Conservation (phyloP, 2,113 vertebrate genomes). For the Orientallactaga bullata region DNA sequence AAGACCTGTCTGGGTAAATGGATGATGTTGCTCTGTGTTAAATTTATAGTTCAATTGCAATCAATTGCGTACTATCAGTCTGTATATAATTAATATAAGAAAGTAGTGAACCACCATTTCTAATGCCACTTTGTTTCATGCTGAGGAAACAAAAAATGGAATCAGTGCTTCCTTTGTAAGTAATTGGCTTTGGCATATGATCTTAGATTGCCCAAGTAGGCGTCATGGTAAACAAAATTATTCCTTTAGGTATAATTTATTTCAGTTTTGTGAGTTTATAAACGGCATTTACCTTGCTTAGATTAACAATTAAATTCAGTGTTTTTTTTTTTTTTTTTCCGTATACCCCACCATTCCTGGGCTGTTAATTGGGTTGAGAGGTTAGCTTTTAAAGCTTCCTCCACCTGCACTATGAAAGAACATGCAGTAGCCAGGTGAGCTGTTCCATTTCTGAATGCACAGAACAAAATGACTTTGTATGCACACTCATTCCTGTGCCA, state of each 20-base stretch:
- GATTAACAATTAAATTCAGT: conserved; percentile 56
- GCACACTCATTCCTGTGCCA: rapidly evolving
- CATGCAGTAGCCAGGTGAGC: not conserved
- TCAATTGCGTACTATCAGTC: conserved; percentile 82
- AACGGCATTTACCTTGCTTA: conserved; percentile 56
- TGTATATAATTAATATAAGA: conserved; percentile 87
- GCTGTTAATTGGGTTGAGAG: not conserved
- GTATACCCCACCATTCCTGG: not conserved
- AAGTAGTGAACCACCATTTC: conserved; percentile 77
- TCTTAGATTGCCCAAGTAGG: conserved; percentile 66
- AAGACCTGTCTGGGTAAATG: conserved; percentile 82
- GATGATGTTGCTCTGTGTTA: conserved; percentile 81
- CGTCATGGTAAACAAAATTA: conserved; percentile 51
- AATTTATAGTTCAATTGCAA: conserved; percentile 87
- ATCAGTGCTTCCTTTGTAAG: conserved; percentile 62
- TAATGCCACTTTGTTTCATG: conserved; percentile 54
- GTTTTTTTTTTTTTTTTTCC: not conserved
- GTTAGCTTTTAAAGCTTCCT: not conserved
- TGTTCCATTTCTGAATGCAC: not conserved
- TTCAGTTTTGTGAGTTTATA: conserved; percentile 63
- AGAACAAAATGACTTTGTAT: not conserved
- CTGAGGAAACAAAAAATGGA: conserved; percentile 72
- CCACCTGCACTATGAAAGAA: not conserved
- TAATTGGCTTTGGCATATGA: conserved; percentile 72
- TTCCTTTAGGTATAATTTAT: conserved; percentile 71